Base-by-base conservation (phyloP, 2,888 invertebrate genomes). In the Masnerella sp. region DNA sequence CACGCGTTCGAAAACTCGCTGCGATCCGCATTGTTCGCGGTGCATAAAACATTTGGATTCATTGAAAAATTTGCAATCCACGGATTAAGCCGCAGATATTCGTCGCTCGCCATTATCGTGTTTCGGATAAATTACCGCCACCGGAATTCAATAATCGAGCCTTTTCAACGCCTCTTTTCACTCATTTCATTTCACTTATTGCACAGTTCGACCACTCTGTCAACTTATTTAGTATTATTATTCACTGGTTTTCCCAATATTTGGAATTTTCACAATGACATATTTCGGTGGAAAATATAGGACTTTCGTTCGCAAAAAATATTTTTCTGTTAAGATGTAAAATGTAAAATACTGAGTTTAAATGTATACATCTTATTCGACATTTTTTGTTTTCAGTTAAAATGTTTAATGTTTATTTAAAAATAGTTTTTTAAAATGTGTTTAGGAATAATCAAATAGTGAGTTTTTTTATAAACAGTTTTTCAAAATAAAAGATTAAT, bases 61-160 rank as follows among this genome's bases (percentile, higher is more conserved):
- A 67, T 67, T 58, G 49, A 67, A 67, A 67, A 56, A 56, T 43
- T 52, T 43, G 62, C 43, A 36, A 38, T 38, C 30, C 45, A 28
- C 28, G 25, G 20, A 52, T 49, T 52, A 32, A 17, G 20, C 38
- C 20, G 9, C 12, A 15, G 30, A 42, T 47, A 59, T 59, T 45
- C 28, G 14, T 9, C 22, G 36, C 47, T 22, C 14, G 32, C n/a
- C 42, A 52, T 64, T 64, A 52, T 51, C 51, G 12, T 5, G 22
- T 22, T 32, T 34, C 43, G 51, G 12, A 52, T 52, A 40, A 52
- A 64, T 64, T 52, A 22, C 30, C 9, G 22, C 17, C 32, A 17
- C 20, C 9, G 32, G 42, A 42, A 42, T 51, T 42, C 62, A 42
- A 34, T 51, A 62, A 51, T 38, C 49, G 12, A 30, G 14, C 22